Evolutionary conservation across 2,113 vertebrate genomes (phyloP), one percentile per base, ranked within the genome.

Genomic region (Oryzias curvinotus): DNA sequence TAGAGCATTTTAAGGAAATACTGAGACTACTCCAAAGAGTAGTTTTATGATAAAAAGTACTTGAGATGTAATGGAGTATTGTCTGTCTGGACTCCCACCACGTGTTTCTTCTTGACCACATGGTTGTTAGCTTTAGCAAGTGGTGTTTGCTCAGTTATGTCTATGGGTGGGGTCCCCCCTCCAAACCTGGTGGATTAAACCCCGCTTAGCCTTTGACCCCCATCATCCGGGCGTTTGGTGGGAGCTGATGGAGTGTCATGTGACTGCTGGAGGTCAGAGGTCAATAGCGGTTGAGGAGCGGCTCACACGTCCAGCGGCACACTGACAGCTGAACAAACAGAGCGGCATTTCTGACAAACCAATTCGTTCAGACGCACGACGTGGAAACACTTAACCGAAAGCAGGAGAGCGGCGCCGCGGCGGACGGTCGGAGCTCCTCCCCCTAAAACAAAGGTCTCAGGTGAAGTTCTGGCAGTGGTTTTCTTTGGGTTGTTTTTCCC

Each of bases 291-390:
- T 26, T 64, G 84, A 62, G 65, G 51, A 76, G 68, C 73, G 60
- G 16, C 59, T 36, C 60, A 59, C 62, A 60, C 52, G 28, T 10
- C 30, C 61, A 66, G 56, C 45, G 53, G 45, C 48, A 19, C 49
- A 52, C 13, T 62, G 68, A 77, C 87, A 89, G 85, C 87, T 85
- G 88, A 89, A 85, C 51, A 56, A 89, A 89, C 88, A 88, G 43
- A 73, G 56, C 50, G 43, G 68, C 69, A 73, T 80, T 70, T 66
- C 81, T 62, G 62, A 45, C 58, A 62, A 43, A 68, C 72, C 73
- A 67, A 81, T 63, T 56, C 62, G 58, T 57, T n/a, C 59, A 59
- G 45, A 66, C 58, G 50, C 63, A 68, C 73, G 56, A 73, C 78
- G 21, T 71, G 76, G 70, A 63, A 72, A 73, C 79, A 80, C 81